These are phyloP conservation scores for Dallia pectoralis DNA, from an alignment of 2,797 vertebrate genomes.

Conservation along the genomic window DNA sequence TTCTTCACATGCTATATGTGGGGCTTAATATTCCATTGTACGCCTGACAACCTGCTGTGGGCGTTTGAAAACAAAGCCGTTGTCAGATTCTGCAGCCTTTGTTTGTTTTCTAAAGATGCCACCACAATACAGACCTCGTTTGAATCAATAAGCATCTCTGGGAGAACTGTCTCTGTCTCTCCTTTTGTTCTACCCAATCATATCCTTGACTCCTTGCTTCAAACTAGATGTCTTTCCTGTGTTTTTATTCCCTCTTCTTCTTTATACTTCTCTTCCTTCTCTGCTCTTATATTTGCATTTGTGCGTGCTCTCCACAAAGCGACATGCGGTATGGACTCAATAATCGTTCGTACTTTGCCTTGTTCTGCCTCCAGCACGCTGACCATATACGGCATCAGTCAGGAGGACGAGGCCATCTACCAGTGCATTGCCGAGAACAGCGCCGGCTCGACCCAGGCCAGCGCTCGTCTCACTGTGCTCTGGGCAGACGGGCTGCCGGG, in stretches of 20 bases:
- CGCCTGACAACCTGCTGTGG: neutral
- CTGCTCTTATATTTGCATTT: neutral
- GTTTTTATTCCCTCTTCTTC: neutral
- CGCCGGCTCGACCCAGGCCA: conserved; percentile 94
- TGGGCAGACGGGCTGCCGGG: conserved; percentile 92
- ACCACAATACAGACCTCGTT: neutral
- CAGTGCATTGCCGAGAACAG: conserved; percentile 98
- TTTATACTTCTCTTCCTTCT: neutral
- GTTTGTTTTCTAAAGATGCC: neutral
- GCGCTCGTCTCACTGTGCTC: conserved; percentile 91
- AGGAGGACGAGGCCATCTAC: conserved; percentile 96
- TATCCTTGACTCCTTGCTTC: neutral
- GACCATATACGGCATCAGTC: conserved; percentile 89
- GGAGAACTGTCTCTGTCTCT: neutral
- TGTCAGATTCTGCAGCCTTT: neutral
- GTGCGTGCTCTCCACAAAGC: too few species aligned
- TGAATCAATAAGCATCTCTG: neutral
- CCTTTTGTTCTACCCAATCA: neutral
- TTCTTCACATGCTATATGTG: neutral
- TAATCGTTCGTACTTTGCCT: neutral
- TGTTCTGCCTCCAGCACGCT: conserved; percentile 78
- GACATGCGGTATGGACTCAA: too few species aligned
- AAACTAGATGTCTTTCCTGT: neutral
- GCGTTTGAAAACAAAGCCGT: neutral
- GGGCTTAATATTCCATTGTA: neutral